Evolutionary conservation across 2,113 vertebrate species (phyloP), one percentile per base, ranked within the genome.

Genomic region (Numida meleagris): DNA sequence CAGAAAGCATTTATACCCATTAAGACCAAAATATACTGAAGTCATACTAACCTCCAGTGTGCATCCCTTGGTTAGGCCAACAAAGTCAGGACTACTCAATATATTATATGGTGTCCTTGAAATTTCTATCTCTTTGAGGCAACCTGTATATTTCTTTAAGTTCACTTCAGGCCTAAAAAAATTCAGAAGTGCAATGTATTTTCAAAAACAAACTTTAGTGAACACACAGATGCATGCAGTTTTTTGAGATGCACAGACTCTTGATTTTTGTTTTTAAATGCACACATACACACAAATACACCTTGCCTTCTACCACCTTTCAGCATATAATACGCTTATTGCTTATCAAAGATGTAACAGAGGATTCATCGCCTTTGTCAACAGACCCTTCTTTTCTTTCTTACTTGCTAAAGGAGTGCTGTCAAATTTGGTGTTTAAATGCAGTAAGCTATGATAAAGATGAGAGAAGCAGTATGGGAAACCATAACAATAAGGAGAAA

Each of bases 61-160:
- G 92, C 99, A 99, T 89, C 99, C 99, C 97, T 99, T 99, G 50
- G 98, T 99, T 85, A 99, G 97, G 24, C 99, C 99, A 17, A 99
- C 99, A 88, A 99, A 99, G 94, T 99, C 98, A 36, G 99, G 98
- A 76, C 99, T 99, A 88, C 99, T 99, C 72, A 99, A 97, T 91
- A 99, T 98, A 95, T 98, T 99, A 94, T 99, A 99, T 0, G 99
- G 99, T 10, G 99, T 99, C 96, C 99, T 98, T 91, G 99, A 99
- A 94, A 99, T 98, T 97, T 99, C 99, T 67, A 99, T 99, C 84
- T 99, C 99, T 93, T 98, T 98, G 58, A 99, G 98, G 94, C 99
- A 99, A 78, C 99, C 99, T 5, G 98, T 97, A 31, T 98, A 99
- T 76, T 98, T 98, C 95, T 98, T 98, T 95, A 98, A 92, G 77